Evolutionary conservation across 2,888 invertebrate genomes (phyloP), one percentile per base, ranked within the genome.

Genomic region (Octonoba sinensis): DNA sequence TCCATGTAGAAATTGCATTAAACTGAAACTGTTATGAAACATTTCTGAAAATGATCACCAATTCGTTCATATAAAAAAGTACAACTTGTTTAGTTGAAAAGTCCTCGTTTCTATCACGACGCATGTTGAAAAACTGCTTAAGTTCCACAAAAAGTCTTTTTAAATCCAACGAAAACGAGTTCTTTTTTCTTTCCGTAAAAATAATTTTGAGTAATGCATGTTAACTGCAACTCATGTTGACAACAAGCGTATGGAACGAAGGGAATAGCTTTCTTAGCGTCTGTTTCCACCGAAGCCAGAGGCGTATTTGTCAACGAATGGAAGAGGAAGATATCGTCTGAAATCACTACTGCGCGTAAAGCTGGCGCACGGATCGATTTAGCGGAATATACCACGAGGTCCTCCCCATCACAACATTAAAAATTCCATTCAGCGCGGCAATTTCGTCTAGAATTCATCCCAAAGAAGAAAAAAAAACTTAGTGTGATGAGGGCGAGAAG

Each of bases 291-390:
- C 73, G 18, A 46, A 46, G 69, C 64, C 73, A 59, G 62, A 73
- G 47, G 46, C 24, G 73, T 54, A 73, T 73, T 81, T 81, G 79
- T 81, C 79, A 81, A 69, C 79, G 69, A 56, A 60, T 18, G 46
- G 49, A 65, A 77, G 56, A 49, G 51, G 27, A 66, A 70, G 69
- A 56, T 64, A 56, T 62, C 72, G 56, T 46, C 56, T 69, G 64
- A 62, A 69, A 60, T 54, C 60, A 73, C 69, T 62, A 62, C 73
- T 81, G 79, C 79, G 79, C 73, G 27, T 44, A 15, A 22, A 56
- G 46, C 20, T 56, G 59, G 73, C 79, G 79, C 79, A 81, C 27
- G 36, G 22, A 81, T 81, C 79, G 79, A 81, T 81, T 73, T 64
- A 27, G 51, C 20, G 56, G 69, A 69, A 47, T 73, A 62, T 73